A percentile compares a stretch with the other conserved stretches of the same genome.
phyloP scores from a whole-genome alignment of 1,140 invertebrate species.

The Cataglyphis hispanica region DNA sequence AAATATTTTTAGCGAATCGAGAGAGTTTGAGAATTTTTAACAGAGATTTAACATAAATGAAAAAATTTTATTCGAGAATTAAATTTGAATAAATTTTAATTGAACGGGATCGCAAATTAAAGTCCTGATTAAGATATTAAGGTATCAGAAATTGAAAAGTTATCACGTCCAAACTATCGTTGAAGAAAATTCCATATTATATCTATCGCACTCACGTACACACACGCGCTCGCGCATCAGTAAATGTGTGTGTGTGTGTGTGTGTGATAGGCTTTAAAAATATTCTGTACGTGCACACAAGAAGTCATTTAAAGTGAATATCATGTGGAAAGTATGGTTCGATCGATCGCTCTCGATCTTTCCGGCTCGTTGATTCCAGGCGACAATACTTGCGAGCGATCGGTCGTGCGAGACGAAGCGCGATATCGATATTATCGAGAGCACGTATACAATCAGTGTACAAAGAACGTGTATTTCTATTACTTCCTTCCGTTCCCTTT shows the following conservation, averaged over 20 bases:
- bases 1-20: not conserved
- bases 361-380: conserved; percentile 14
- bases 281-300: not conserved
- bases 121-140: not conserved
- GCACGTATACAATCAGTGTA: conserved; percentile 34
- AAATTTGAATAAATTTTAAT: conserved; percentile 5
- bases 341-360: conserved; percentile 39
- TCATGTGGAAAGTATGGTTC: conserved; percentile 12
- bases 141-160: not conserved
- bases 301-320: not conserved
- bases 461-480: conserved; percentile 37
- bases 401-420: conserved; percentile 44
- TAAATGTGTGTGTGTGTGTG: not conserved
- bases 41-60: not conserved
- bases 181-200: not conserved
- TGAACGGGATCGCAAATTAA: not conserved
- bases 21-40: not conserved
- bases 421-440: conserved; percentile 47
- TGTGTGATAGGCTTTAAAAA: not conserved
- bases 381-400: conserved; percentile 27
- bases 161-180: not conserved
- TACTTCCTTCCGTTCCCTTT: conserved; percentile 37
- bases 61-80: not conserved
- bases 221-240: too few species aligned
- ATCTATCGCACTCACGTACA: not conserved